A percentile compares a stretch with the other conserved stretches of the same genome.
These are phyloP conservation scores for Machimus atricapillus DNA, from an alignment of 2,888 invertebrate genomes.

Conservation along the genomic window DNA sequence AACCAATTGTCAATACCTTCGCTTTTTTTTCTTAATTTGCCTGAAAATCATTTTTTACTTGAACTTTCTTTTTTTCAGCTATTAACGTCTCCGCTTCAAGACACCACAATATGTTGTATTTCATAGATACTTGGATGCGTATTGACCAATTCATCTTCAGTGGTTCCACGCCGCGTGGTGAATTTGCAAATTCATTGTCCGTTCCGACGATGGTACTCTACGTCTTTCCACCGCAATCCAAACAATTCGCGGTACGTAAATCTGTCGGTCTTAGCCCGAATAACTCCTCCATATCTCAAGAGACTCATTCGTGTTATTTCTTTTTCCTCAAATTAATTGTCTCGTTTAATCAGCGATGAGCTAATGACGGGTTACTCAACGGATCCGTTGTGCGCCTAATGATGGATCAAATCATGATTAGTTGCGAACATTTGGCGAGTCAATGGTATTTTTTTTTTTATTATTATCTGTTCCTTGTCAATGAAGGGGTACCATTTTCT, in stretches of 20 bases:
- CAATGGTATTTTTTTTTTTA: background rate
- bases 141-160: background rate
- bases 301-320: background rate
- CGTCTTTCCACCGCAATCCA: background rate
- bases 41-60: background rate
- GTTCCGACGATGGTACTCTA: background rate
- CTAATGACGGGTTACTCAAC: constrained; percentile 20
- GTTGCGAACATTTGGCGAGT: constrained; percentile 3
- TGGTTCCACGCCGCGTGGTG: background rate
- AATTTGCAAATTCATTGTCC: background rate
- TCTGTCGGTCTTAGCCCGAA: background rate
- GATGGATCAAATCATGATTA: constrained; percentile 15
- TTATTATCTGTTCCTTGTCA: background rate
- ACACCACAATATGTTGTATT: background rate
- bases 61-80: background rate
- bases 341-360: constrained; percentile 16
- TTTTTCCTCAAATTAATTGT: constrained; percentile 3
- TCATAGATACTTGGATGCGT: background rate
- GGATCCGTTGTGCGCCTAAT: background rate
- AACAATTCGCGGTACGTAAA: background rate
- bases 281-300: background rate
- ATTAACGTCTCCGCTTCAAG: background rate
- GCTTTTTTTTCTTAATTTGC: background rate
- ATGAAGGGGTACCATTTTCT: background rate
- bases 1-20: background rate